These are phyloP conservation scores for Coracias cyanogaster DNA, from an alignment of 2,797 vertebrate species.

Conservation along the genomic window DNA sequence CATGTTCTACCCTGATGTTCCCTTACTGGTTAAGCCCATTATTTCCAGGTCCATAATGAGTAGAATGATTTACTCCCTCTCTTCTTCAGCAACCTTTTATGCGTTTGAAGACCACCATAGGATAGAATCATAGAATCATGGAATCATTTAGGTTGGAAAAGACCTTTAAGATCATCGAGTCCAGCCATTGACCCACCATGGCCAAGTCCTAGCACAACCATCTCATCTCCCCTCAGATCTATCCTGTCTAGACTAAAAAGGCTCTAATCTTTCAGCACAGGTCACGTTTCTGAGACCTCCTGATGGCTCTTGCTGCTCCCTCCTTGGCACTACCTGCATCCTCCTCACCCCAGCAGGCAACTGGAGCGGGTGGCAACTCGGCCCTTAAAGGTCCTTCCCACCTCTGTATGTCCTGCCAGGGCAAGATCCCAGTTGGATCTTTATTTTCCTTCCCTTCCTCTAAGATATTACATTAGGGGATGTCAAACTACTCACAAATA, in stretches of 20 bases:
- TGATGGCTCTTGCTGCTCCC: accelerated
- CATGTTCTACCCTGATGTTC: background rate
- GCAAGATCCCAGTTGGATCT: background rate
- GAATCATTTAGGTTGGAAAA: no score
- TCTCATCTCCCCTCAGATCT: background rate
- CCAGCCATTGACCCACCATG: background rate
- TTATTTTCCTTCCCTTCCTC: background rate
- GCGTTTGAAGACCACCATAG: background rate
- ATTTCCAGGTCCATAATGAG: background rate
- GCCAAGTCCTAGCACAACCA: background rate
- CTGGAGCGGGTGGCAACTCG: background rate
- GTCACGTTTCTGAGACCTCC: background rate
- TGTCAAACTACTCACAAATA: background rate
- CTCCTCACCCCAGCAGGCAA: background rate
- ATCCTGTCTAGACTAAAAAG: background rate
- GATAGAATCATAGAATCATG: no score
- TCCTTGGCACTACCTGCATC: background rate
- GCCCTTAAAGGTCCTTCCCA: background rate
- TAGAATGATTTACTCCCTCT: accelerated
- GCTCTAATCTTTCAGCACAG: background rate
- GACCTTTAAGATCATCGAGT: no score
- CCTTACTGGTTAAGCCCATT: background rate
- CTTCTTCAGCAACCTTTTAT: background rate
- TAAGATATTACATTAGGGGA: background rate
- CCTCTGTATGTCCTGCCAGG: background rate